Evolutionary conservation across 2,888 invertebrate genomes (phyloP).

Genomic region (Trichopria drosophilae): DNA sequence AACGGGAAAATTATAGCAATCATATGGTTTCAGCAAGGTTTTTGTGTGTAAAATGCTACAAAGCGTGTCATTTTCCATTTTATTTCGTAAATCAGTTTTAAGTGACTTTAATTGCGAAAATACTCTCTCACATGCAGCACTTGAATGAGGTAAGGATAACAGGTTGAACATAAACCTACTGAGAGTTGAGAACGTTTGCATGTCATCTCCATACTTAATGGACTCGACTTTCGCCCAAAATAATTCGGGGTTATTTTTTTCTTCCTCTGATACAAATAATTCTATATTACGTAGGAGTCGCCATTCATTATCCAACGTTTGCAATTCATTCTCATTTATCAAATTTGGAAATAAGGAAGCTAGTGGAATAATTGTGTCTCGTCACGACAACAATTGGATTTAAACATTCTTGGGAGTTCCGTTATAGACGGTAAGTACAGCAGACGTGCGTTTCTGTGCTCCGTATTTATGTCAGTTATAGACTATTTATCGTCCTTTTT

Average conservation of each 20-base stretch:
- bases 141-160: neutral
- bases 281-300: neutral
- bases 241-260: neutral
- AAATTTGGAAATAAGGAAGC: neutral
- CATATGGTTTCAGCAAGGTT: neutral
- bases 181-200: neutral
- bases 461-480: too few relatives aligned
- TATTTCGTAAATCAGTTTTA: neutral
- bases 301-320: neutral
- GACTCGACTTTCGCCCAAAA: too few relatives aligned
- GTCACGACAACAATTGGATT: neutral
- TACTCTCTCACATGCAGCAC: neutral
- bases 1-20: neutral
- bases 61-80: neutral
- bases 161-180: neutral
- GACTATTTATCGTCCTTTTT: too few relatives aligned
- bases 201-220: too few relatives aligned
- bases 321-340: neutral
- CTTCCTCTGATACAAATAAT: neutral
- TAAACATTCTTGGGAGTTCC: too few relatives aligned
- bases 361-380: neutral
- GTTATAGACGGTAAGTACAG: too few relatives aligned
- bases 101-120: slow-evolving; percentile 1
- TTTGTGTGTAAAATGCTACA: neutral
- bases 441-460: too few relatives aligned